These are phyloP conservation scores for Etheostoma cragini DNA, from an alignment of 2,113 vertebrate genomes.

Conservation along the genomic window DNA sequence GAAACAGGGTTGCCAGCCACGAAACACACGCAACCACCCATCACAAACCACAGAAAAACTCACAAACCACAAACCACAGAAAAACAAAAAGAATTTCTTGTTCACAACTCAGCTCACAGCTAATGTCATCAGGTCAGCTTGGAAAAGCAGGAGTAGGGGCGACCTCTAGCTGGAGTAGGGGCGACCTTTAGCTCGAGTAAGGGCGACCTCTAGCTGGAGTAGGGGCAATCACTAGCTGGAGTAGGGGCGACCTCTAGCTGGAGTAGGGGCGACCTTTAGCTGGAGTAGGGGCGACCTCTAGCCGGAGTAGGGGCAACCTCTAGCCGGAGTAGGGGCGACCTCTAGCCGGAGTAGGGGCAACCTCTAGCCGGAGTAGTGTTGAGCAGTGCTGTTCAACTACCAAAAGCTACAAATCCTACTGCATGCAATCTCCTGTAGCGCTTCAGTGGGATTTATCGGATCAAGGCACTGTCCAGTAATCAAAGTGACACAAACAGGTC, in stretches of 20 bases:
- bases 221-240: too few relatives aligned
- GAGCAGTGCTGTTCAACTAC: conserved; percentile 27
- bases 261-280: too few relatives aligned
- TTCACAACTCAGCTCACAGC: not conserved
- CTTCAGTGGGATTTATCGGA: conserved; percentile 7
- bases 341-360: too few relatives aligned
- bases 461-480: not conserved
- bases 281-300: too few relatives aligned
- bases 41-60: not conserved
- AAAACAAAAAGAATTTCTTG: not conserved
- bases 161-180: too few relatives aligned
- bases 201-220: too few relatives aligned
- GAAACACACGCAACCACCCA: not conserved
- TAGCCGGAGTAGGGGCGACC: too few relatives aligned
- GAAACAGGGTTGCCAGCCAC: not conserved
- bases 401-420: conserved; percentile 26
- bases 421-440: not conserved
- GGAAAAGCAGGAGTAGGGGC: not conserved
- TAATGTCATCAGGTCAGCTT: not conserved
- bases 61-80: not conserved
- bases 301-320: too few relatives aligned
- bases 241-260: too few relatives aligned
- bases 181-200: too few relatives aligned
- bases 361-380: too few relatives aligned
- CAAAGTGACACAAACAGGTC: conserved; percentile 19